Percentiles rank a stretch among this genome's conserved stretches.
Evolutionary conservation across 1,140 invertebrate species (phyloP).

Genomic region (Drosophila gunungcola): DNA sequence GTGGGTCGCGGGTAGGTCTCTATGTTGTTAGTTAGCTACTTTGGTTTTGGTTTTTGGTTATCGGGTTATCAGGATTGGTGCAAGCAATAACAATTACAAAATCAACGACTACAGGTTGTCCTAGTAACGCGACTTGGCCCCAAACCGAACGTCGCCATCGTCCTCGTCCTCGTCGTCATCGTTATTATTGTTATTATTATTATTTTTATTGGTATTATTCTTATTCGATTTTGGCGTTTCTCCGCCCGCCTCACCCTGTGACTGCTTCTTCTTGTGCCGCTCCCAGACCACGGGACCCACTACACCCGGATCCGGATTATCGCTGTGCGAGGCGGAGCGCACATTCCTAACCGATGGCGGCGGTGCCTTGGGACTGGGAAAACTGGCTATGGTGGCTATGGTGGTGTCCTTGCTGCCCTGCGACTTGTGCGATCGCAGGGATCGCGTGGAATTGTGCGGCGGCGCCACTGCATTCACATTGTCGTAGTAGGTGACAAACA

Average conservation of each 20-base stretch:
- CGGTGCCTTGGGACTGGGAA: conserved; percentile 78
- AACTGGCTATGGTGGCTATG: conserved; percentile 78
- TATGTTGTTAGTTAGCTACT: conserved; percentile 43
- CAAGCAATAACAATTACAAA: conserved; percentile 57
- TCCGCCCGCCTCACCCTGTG: conserved; percentile 75
- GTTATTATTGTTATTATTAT: conserved; percentile 19
- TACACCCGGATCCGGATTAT: conserved; percentile 90
- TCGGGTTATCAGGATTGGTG: conserved; percentile 46
- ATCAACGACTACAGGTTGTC: conserved; percentile 68
- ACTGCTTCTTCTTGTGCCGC: conserved; percentile 86
- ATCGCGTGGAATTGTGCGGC: conserved; percentile 56
- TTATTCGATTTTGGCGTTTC: conserved; percentile 7
- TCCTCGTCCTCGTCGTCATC: conserved; percentile 39
- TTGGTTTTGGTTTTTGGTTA: conserved; percentile 11
- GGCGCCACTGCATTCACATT: conserved; percentile 85
- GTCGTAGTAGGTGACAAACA: conserved; percentile 88
- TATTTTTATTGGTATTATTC: not conserved
- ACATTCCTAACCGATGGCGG: conserved; percentile 44
- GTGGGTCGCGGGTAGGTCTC: conserved; percentile 14
- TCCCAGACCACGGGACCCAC: conserved; percentile 93
- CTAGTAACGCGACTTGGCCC: conserved; percentile 68
- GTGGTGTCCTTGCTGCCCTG: conserved; percentile 56
- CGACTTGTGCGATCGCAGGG: conserved; percentile 56
- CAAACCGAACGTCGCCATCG: conserved; percentile 64
- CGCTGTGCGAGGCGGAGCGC: conserved; percentile 77